Base-by-base conservation (phyloP, 2,113 vertebrate genomes). In the Pachycephala philippinensis region DNA sequence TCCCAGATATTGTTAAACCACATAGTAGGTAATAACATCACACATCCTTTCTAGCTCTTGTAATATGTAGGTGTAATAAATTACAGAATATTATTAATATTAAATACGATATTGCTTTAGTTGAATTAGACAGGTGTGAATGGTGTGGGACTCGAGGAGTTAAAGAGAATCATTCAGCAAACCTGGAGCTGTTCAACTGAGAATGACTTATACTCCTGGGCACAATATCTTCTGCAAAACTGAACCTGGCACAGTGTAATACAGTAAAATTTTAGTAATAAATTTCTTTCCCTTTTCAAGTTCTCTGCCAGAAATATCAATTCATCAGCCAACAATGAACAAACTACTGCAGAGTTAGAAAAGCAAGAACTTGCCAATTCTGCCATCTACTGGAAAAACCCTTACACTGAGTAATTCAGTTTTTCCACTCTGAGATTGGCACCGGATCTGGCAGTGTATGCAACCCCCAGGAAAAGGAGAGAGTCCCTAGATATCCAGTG, bases 341-440 rank as follows among this genome's bases (percentile, higher is more conserved):
- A 22, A 84, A 93, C 77, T 83, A 83, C 39, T 88, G 75, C 44
- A 13, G 44, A 61, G 7, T 69, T 60, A 63, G 72, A 79, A 94
- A 93, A 90, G 57, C 89, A 94, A 83, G 85, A 69, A 61, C 10
- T 94, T 93, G 66, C 49, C 95, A 89, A 95, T 89, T 52, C 97
- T 97, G 97, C 97, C 98, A 97, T 93, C 97, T 97, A 68, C 95
- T 96, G 98, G 97, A 95, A 74, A 50, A 63, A 80, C 77, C 39
- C 54, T 70, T 76, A 75, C 82, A 30, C 77, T 28, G 60, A 93
- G 26, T 76, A 75, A 90, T 85, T 83, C 57, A 19, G 10, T 59
- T 24, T 83, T 89, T 82, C 26, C 37, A 40, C 28, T 66, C 33
- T 10, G 18, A 69, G n/a, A 52, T 4, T 82, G 49, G 20, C 44